Evolutionary conservation across 2,113 vertebrate species (phyloP).

Genomic region (Carassius carassius): DNA sequence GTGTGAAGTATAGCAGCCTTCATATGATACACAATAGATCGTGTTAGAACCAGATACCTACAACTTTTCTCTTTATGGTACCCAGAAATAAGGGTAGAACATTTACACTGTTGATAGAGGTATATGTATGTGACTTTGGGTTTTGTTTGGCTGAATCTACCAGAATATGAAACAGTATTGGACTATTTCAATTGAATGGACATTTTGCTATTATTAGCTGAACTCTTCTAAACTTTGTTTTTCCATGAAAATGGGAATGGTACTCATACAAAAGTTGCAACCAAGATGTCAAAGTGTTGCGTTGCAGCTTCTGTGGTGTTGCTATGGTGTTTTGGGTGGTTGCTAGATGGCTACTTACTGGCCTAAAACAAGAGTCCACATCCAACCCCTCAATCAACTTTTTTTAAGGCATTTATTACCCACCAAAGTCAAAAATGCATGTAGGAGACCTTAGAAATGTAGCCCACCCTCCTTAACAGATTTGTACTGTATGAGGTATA

Average conservation of each 20-base stretch:
- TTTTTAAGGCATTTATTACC: neutral
- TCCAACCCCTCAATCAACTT: neutral
- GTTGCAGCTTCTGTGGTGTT: neutral
- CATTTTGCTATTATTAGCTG: neutral
- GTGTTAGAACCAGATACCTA: constrained; percentile 2
- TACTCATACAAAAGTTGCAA: neutral
- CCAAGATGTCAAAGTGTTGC: neutral
- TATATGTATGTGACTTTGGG: constrained; percentile 46
- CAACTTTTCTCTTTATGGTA: constrained; percentile 7
- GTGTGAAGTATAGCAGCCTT: constrained; percentile 31
- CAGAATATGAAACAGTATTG: neutral
- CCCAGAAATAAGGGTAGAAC: constrained; percentile 35
- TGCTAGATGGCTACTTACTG: neutral
- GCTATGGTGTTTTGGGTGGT: neutral
- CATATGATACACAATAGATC: constrained; percentile 1
- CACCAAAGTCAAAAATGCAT: neutral
- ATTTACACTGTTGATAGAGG: constrained; percentile 45
- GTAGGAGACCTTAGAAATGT: neutral
- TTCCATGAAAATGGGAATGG: neutral
- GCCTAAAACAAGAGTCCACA: neutral
- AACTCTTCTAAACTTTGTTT: neutral
- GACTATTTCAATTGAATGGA: neutral
- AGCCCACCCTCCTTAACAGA: neutral
- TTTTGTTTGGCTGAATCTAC: constrained; percentile 29
- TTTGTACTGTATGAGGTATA: constrained; percentile 4